phyloP scores from a whole-genome alignment of 2,113 vertebrate species.

The Nyctibius bracteatus region DNA sequence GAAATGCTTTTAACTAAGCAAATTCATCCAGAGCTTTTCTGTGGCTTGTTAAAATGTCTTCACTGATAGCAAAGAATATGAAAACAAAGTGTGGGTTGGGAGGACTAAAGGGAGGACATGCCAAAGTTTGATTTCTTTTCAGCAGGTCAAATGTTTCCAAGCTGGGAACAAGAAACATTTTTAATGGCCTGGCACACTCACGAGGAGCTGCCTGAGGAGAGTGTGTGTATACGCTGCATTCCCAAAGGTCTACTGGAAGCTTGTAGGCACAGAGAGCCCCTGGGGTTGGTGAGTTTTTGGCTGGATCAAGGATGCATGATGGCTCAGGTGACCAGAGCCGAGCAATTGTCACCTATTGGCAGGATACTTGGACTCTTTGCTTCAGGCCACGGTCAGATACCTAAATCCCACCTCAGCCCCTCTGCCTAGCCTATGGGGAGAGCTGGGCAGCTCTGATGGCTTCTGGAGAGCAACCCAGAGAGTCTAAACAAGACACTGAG shows the following conservation, averaged over 20 bases:
- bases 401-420: not conserved
- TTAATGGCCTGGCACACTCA: not conserved
- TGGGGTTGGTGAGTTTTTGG: not conserved
- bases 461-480: not conserved
- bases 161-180: not conserved
- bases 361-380: not conserved
- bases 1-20: not conserved
- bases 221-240: accelerated
- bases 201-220: not conserved
- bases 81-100: constrained; percentile 11
- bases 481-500: not conserved
- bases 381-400: not conserved
- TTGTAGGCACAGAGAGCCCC: not conserved
- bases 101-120: not conserved
- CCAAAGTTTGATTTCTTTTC: constrained; percentile 23
- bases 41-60: constrained; percentile 30
- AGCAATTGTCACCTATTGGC: not conserved
- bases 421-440: not conserved
- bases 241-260: not conserved
- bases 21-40: not conserved
- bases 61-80: constrained; percentile 1
- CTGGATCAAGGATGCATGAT: not conserved
- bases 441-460: not conserved
- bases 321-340: not conserved
- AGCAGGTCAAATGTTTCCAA: not conserved